Conservation (phyloP, 1,140 invertebrate species). For the Eulimnadia texana region DNA sequence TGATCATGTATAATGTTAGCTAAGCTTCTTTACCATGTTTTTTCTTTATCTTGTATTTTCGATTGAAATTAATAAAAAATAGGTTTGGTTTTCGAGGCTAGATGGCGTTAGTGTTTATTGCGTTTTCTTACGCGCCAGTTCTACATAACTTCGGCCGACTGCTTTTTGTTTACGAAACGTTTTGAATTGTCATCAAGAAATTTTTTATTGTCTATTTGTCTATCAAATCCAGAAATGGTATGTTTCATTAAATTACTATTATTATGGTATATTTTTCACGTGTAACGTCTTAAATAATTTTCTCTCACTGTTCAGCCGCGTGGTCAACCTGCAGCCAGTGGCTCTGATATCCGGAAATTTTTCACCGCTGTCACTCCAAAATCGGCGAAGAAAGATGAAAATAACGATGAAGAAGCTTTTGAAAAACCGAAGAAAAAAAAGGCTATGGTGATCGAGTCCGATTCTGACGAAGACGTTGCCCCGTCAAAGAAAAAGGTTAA, state of each 20-base stretch:
- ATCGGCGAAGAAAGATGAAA: not conserved
- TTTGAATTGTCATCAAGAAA: not conserved
- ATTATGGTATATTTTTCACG: too few species aligned
- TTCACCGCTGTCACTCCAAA: not conserved
- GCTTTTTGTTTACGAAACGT: too few species aligned
- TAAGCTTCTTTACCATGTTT: too few species aligned
- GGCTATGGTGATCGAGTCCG: conserved; percentile 1
- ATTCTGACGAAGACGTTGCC: not conserved
- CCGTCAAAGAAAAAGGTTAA: conserved; percentile 1
- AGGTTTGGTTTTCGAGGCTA: not conserved
- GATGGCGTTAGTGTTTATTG: not conserved
- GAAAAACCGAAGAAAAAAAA: conserved; percentile 3
- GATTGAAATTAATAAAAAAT: too few species aligned
- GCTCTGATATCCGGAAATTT: conserved; percentile 10
- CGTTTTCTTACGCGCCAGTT: not conserved
- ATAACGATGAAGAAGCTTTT: not conserved
- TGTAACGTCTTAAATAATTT: too few species aligned
- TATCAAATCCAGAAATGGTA: too few species aligned
- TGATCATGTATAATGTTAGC: too few species aligned
- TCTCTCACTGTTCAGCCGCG: too few species aligned
- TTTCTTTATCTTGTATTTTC: too few species aligned
- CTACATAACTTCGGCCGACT: not conserved
- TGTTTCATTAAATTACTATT: too few species aligned
- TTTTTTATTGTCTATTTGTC: too few species aligned
- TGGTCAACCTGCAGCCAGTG: not conserved